Conservation (phyloP, 2,113 vertebrate species). For the Hemiscyllium ocellatum region DNA sequence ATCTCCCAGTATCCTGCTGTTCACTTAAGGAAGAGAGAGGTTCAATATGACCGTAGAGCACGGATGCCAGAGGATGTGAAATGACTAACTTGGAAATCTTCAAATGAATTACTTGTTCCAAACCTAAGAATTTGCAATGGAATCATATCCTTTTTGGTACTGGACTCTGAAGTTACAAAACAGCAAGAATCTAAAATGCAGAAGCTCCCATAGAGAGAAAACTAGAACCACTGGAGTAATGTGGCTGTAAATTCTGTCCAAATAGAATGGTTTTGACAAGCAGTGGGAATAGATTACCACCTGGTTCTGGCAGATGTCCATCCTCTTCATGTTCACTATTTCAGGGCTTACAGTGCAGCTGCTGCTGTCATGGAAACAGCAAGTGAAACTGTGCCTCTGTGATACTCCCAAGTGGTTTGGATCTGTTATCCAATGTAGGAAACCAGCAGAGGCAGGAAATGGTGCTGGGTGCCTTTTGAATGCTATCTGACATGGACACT, state of each 20-base stretch:
- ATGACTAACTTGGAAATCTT: background rate
- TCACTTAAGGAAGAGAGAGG: too few species aligned
- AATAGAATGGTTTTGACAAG: background rate
- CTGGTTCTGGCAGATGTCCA: conserved; percentile 32
- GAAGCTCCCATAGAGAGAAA: background rate
- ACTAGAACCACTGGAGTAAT: background rate
- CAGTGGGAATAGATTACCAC: conserved; percentile 17
- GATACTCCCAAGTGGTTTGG: background rate
- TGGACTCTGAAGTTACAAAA: background rate
- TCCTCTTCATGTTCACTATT: conserved; percentile 17
- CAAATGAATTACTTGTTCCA: background rate
- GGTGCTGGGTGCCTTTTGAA: background rate
- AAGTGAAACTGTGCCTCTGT: background rate
- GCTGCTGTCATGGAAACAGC: conserved; percentile 29
- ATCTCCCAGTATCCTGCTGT: too few species aligned
- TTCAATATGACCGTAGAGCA: background rate
- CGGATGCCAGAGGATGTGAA: background rate
- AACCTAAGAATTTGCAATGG: background rate
- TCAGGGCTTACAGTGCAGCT: background rate
- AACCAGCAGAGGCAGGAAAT: background rate
- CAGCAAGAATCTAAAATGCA: background rate
- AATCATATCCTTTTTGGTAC: background rate
- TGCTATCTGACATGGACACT: background rate
- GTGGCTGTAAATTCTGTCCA: background rate
- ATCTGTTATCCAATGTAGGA: background rate